A percentile compares a stretch with the other conserved stretches of the same genome.
Conservation (phyloP, 2,113 vertebrate species). For the Thamnaconus septentrionalis region DNA sequence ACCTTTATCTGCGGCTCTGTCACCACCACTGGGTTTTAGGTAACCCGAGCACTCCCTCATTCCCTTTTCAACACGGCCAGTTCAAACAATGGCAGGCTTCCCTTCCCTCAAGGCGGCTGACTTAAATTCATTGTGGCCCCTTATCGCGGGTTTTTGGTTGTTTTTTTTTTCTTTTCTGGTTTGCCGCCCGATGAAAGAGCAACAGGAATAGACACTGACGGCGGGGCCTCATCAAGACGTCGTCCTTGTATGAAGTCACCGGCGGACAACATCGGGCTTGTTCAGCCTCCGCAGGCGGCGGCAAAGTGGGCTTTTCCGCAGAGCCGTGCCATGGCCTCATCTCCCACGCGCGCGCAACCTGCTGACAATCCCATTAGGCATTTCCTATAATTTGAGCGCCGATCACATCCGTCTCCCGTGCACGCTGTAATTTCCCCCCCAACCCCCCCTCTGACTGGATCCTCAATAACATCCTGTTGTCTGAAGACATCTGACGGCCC, state of each 20-base stretch:
- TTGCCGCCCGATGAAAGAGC: conserved; percentile 34
- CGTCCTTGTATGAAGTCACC: conserved; percentile 19
- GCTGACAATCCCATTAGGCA: conserved; percentile 30
- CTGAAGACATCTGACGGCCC: conserved; percentile 56
- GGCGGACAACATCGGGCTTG: conserved; percentile 3
- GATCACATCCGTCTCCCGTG: conserved; percentile 35
- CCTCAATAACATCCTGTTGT: conserved; percentile 74
- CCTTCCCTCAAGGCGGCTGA: conserved; percentile 30
- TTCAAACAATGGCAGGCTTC: conserved; percentile 55
- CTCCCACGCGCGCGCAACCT: too few species aligned
- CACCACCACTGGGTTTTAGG: conserved; percentile 40
- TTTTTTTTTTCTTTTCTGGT: conserved; percentile 9
- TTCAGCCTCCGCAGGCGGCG: not conserved
- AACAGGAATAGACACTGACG: conserved; percentile 49
- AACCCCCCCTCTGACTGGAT: conserved; percentile 31
- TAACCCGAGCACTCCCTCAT: conserved; percentile 50
- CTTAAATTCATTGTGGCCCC: conserved; percentile 19
- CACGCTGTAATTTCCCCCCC: conserved; percentile 49
- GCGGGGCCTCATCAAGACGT: conserved; percentile 15
- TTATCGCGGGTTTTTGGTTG: not conserved
- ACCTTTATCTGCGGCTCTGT: conserved; percentile 59
- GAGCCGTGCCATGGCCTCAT: too few species aligned
- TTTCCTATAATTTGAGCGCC: conserved; percentile 60
- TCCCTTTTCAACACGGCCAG: conserved; percentile 60
- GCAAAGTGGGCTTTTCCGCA: too few species aligned